Evolutionary conservation across 1,140 invertebrate genomes (phyloP), one percentile per base, ranked within the genome.

Genomic region (Tetragnatha versicolor): DNA sequence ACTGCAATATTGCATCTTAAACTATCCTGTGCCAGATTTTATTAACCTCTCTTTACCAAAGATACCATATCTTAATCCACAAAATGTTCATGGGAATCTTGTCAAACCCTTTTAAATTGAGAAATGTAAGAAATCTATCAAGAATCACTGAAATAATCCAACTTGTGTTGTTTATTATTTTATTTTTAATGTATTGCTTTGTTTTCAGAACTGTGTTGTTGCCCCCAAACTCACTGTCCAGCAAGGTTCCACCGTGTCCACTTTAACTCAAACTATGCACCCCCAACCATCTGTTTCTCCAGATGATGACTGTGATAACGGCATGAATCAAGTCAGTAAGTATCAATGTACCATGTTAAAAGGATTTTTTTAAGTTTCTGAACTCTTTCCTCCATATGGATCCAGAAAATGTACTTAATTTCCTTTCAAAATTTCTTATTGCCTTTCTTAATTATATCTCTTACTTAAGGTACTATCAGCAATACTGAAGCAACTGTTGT

Each of bases 401-500:
- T n/a, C n/a, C n/a, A n/a, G n/a, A n/a, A n/a, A n/a, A n/a, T n/a
- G n/a, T n/a, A n/a, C n/a, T n/a, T n/a, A n/a, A n/a, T n/a, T n/a
- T n/a, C n/a, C n/a, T n/a, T 42, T 10, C 17, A 42, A 42, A 42
- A 42, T 42, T 42, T 10, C 39, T 42, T 42, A 10, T 42, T 42
- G 17, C 7, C 39, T 10, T 42, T 42, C 39, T 42, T 42, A 7
- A n/a, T n/a, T n/a, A 42, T 42, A 42, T 42, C 17, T 7, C 39
- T 42, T 6, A 31, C 39, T 69, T 20, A 33, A 86, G 81, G 94
- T 80, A 93, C 93, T 58, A 96, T 97, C 81, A 96, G 94, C 85
- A 94, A 96, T 87, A 93, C 93, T 42, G 94, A 93, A 80, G 94
- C 93, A 83, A 97, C 96, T 85, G 92, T 97, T 61, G 95, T 98